Evolutionary conservation across 2,113 vertebrate genomes (phyloP), one percentile per base, ranked within the genome.

Genomic region (Anhinga anhinga): DNA sequence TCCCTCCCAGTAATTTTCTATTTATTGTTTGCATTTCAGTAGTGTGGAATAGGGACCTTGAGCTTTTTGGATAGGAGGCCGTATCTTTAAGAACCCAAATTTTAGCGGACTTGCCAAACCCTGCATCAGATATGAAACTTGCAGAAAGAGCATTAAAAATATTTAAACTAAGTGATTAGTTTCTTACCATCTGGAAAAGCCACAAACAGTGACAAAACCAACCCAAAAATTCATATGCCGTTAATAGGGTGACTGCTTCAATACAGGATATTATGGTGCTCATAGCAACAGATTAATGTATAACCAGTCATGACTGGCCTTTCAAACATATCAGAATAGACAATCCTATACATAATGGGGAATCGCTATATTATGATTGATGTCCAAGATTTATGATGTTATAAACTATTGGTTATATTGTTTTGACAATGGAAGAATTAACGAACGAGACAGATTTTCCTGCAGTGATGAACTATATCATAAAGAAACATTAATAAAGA

Each of bases 381-480:
- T 97, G 91, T 93, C 91, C 89, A 96, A 97, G 96, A 97, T 97
- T 98, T 95, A 97, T 95, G 97, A 97, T 94, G 36, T 86, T 90
- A 96, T 97, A 98, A 98, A 98, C 34, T 94, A 98, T 98, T 96
- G 91, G 93, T 97, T 97, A 97, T 93, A 96, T 95, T 98, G 98
- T 98, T 99, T 98, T 98, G 98, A 99, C 98, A 98, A 97, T 95
- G 85, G 87, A 97, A 96, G 83, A 98, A 96, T 97, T 98, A 98
- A 96, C 95, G 88, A 98, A 98, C 7, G 63, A 98, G 96, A 95
- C 86, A 95, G 88, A 97, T 97, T 97, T 98, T 95, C 95, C 96
- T 94, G 94, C 93, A 92, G 96, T 96, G 97, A 96, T 97, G 88
- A 98, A 97, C 95, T 96, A 84, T 95, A 96, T 97, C 79, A 94